phyloP scores from a whole-genome alignment of 2,113 vertebrate species.

The Ascaphus truei region DNA sequence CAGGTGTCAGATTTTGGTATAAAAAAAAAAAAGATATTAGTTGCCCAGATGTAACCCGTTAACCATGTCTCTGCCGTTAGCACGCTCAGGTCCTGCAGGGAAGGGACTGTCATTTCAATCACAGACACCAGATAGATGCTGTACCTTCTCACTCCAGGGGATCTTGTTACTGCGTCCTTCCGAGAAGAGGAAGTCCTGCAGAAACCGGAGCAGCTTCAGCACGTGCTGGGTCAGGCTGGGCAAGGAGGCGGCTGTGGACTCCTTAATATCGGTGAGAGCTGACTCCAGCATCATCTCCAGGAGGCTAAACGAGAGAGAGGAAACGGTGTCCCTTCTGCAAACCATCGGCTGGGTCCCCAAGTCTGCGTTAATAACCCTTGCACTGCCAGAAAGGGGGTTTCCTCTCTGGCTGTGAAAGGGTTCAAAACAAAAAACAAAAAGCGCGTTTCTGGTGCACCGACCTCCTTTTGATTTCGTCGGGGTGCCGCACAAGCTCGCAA shows the following conservation, averaged over 20 bases:
- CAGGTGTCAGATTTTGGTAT: too few species aligned
- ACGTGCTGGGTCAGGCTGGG: conserved; percentile 73
- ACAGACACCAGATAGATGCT: too few species aligned
- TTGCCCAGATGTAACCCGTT: too few species aligned
- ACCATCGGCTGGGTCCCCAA: background rate
- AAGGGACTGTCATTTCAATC: too few species aligned
- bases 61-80: too few species aligned
- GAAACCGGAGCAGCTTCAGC: conserved; percentile 84
- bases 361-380: background rate
- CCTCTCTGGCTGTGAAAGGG: background rate
- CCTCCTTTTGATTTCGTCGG: conserved; percentile 93
- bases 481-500: conserved; percentile 82
- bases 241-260: conserved; percentile 54
- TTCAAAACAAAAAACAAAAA: too few species aligned
- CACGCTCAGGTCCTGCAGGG: too few species aligned
- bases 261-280: conserved; percentile 82
- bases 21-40: too few species aligned
- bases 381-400: fast-evolving
- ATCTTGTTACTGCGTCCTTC: conserved; percentile 86
- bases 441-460: conserved; percentile 38
- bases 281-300: conserved; percentile 99
- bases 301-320: conserved; percentile 58
- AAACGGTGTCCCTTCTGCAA: background rate
- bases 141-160: conserved; percentile 96
- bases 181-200: conserved; percentile 91